Evolutionary conservation across 2,797 vertebrate species (phyloP), one percentile per base, ranked within the genome.

Genomic region (Malacoctenus gilli): DNA sequence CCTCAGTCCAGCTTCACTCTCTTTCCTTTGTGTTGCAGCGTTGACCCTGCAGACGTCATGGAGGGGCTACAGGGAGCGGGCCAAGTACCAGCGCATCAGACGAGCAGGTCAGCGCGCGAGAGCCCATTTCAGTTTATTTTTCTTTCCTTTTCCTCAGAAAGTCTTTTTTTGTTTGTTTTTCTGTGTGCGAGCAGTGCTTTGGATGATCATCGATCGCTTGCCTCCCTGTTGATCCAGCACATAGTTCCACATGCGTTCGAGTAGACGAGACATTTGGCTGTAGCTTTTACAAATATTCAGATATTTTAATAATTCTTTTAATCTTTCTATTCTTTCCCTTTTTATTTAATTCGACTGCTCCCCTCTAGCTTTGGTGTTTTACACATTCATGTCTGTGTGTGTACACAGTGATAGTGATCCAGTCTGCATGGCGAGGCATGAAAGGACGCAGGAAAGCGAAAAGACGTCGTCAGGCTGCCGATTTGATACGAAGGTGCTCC

Each of bases 391-490:
- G 41, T 72, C 12, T 55, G 3, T 79, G n/a, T 79, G 50, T 69
- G 12, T 64, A 25, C 74, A 8, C 44, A 99, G 97, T 94, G 20
- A 91, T 97, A 54, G 75, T 89, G 14, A 95, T 99, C 88, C 97
- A 99, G 91, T 95, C 97, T 0, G 98, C 91, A 85, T 99, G 97
- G 97, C 90, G 97, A 62, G 97, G 97, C 34, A 95, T 93, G 11
- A 81, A 96, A 86, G 97, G 91, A 15, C 92, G 97, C 62, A 91
- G 93, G 82, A 94, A 91, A 87, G 97, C 97, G 13, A 92, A 88
- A 64, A 92, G 89, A 60, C 94, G 91, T 68, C 94, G 94, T 64
- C 86, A 93, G 87, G 97, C 97, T 0, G 96, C 92, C 6, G 85
- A 94, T 6, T 93, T 92, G 5, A 92, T 99, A 72, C 94, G 96